Base-by-base conservation (phyloP, 2,888 invertebrate genomes). In the Hyles lineata region DNA sequence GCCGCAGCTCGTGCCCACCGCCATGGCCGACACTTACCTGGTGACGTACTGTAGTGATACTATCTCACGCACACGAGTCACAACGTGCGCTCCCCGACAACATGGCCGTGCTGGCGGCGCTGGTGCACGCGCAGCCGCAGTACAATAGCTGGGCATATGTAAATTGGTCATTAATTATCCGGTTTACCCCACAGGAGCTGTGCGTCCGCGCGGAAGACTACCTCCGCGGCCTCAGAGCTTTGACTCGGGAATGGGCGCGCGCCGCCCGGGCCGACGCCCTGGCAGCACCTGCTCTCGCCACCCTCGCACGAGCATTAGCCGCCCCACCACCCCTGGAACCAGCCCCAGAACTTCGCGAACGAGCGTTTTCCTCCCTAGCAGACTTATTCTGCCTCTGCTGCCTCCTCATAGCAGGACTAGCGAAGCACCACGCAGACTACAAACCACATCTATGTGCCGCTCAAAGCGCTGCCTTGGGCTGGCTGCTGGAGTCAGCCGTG, bases 71-170 rank as follows among this genome's bases (percentile, higher is more conserved):
- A n/a, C n/a, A 99, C 91, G 99, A 99, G 94, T 93, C 99, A 78
- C 0, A 97, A 97, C 85, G 96, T 97, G 43, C 96, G 99, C 74
- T 98, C 99, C 98, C 98, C 0, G 99, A 99, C 94, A 99, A 99
- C 92, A 98, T 99, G 97, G 96, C 98, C 17, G 97, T 99, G 90
- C 95, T 99, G 21, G 97, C 97, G 3, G 97, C 98, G 15, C 97
- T 99, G 92, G 98, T 99, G 86, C 97, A 98, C 90, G 97, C 97
- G 32, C 96, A 97, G 75, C 97, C 98, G 5, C 97, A 98, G 79
- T n/a, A n/a, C n/a, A n/a, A n/a, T n/a, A n/a, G n/a, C n/a, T n/a
- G 62, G 4, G 7, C 7, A 7, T 17, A 32, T 29, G 3, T 19
- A 15, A 7, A 19, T 25, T 50, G 19, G 6, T 4, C 19, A 6